A percentile compares a stretch with the other conserved stretches of the same genome.
These are phyloP conservation scores for Notechis scutatus DNA, from an alignment of 2,113 vertebrate genomes.

Conservation along the genomic window DNA sequence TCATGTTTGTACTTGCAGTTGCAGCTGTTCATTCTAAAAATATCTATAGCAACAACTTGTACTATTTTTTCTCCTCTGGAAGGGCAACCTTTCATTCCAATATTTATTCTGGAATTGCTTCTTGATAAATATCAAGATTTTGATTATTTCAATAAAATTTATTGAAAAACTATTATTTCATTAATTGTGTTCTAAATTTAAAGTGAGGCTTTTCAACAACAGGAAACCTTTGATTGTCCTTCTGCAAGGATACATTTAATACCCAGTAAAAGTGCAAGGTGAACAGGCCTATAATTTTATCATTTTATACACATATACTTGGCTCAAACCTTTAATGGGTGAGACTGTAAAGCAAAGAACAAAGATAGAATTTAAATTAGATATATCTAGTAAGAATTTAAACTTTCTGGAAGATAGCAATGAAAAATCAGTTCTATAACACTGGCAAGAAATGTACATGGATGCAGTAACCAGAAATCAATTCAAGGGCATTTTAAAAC, in stretches of 20 bases:
- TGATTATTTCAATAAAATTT: background rate
- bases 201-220: background rate
- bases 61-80: background rate
- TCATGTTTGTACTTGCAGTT: constrained; percentile 2
- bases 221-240: background rate
- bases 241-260: background rate
- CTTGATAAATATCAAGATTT: background rate
- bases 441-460: background rate
- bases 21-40: constrained; percentile 24
- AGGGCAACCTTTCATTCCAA: background rate
- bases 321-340: background rate
- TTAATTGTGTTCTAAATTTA: background rate
- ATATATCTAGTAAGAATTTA: background rate
- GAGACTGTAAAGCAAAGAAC: background rate
- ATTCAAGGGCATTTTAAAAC: background rate
- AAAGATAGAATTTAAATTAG: background rate
- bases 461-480: background rate
- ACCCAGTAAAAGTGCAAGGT: background rate
- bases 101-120: background rate
- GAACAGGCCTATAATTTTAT: background rate
- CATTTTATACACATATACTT: background rate
- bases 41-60: background rate
- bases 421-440: background rate
- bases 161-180: background rate
- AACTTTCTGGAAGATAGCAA: background rate